These are phyloP conservation scores for Mugil cephalus DNA, from an alignment of 2,113 vertebrate species.

Conservation along the genomic window DNA sequence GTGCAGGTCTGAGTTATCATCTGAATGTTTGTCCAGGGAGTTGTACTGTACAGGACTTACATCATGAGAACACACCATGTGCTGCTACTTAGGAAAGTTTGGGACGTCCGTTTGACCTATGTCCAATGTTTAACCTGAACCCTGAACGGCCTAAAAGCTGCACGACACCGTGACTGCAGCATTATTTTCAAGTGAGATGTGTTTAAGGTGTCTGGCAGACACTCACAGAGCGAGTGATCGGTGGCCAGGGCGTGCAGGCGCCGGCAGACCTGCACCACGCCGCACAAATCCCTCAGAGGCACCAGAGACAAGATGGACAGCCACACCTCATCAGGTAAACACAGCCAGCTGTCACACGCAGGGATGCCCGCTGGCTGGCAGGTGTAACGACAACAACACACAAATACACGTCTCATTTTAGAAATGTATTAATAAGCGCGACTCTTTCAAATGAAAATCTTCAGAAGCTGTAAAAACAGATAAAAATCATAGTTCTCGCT, in stretches of 20 bases:
- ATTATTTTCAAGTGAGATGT: not conserved
- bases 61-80: conserved; percentile 82
- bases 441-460: too few species aligned
- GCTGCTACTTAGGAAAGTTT: conserved; percentile 36
- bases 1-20: conserved; percentile 56
- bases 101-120: conserved; percentile 10
- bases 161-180: not conserved
- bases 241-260: conserved; percentile 62
- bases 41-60: conserved; percentile 76
- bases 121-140: not conserved
- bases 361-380: conserved; percentile 45
- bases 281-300: conserved; percentile 59
- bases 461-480: too few species aligned
- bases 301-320: conserved; percentile 74
- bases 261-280: conserved; percentile 64
- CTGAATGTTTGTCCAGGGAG: conserved; percentile 84
- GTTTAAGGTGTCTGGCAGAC: not conserved
- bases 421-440: too few species aligned
- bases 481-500: too few species aligned
- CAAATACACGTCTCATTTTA: not conserved
- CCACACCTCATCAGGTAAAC: conserved; percentile 79
- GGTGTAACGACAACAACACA: not conserved
- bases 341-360: conserved; percentile 50
- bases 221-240: conserved; percentile 79
- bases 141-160: not conserved